phyloP scores from a whole-genome alignment of 2,113 vertebrate genomes.

The Hippocampus zosterae region DNA sequence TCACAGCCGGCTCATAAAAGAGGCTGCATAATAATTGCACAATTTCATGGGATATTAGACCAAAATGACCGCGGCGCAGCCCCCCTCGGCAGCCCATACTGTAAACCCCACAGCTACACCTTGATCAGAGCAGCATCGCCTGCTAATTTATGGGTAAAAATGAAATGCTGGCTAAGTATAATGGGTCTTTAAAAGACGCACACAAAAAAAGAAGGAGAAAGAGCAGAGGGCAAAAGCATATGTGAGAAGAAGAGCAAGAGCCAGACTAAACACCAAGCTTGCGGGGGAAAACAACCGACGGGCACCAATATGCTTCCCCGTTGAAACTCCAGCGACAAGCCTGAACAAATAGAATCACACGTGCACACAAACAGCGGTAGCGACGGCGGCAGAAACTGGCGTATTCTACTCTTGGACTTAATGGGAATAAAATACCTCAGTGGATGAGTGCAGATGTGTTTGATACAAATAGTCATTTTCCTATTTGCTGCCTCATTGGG shows the following conservation, averaged over 20 bases:
- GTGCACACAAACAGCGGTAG: constrained; percentile 55
- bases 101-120: constrained; percentile 28
- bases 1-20: constrained; percentile 84
- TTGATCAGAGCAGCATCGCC: constrained; percentile 45
- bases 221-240: constrained; percentile 34
- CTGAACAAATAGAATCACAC: constrained; percentile 70
- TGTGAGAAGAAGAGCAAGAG: constrained; percentile 2
- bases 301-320: constrained; percentile 82
- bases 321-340: constrained; percentile 71
- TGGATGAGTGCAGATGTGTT: constrained; percentile 99
- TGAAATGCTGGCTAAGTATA: constrained; percentile 83
- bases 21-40: constrained; percentile 89
- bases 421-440: constrained; percentile 99
- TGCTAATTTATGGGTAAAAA: constrained; percentile 91
- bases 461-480: constrained; percentile 99
- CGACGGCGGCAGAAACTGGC: constrained; percentile 82
- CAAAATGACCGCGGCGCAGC: constrained; percentile 95
- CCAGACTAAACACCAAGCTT: constrained; percentile 37
- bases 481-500: constrained; percentile 99
- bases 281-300: constrained; percentile 34
- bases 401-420: constrained; percentile 99
- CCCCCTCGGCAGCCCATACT: constrained; percentile 55
- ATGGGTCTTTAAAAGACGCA: constrained; percentile 82
- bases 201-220: constrained; percentile 7
- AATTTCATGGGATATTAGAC: constrained; percentile 99